Conservation (phyloP, 2,888 invertebrate species). For the Athripsodes cinereus region DNA sequence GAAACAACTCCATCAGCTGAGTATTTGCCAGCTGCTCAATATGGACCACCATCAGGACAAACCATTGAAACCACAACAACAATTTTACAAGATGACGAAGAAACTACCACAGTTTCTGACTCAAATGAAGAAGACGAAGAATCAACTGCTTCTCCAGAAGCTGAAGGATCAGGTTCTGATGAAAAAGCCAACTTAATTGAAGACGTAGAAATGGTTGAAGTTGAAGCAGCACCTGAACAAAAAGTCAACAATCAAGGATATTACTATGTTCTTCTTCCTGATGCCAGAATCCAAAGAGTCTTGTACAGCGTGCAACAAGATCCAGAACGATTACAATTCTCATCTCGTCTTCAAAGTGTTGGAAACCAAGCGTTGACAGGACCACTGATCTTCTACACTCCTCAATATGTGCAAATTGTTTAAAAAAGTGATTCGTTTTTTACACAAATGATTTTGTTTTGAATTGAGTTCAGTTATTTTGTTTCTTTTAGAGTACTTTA, state of each 20-base stretch:
- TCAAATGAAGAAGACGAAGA: background rate
- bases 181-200: background rate
- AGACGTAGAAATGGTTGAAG: background rate
- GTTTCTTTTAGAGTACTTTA: too few relatives aligned
- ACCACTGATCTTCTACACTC: constrained; percentile 16
- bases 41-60: constrained; percentile 27
- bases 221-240: background rate
- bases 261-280: constrained; percentile 21
- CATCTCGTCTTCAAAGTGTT: constrained; percentile 19
- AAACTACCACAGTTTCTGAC: constrained; percentile 6
- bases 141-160: background rate
- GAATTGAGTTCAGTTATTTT: too few relatives aligned
- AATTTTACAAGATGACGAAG: constrained; percentile 1
- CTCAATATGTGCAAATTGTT: constrained; percentile 15
- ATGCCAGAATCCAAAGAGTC: constrained; percentile 18
- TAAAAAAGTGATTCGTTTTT: constrained; percentile 1
- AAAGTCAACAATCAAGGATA: constrained; percentile 11
- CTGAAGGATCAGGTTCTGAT: constrained; percentile 5
- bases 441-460: too few relatives aligned
- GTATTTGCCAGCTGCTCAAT: constrained; percentile 16
- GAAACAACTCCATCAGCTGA: constrained; percentile 25
- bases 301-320: constrained; percentile 15
- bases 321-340: constrained; percentile 21
- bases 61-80: constrained; percentile 28
- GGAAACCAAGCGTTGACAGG: constrained; percentile 6